Evolutionary conservation across 1,140 invertebrate genomes (phyloP).

Genomic region (Condylostylus longicornis): DNA sequence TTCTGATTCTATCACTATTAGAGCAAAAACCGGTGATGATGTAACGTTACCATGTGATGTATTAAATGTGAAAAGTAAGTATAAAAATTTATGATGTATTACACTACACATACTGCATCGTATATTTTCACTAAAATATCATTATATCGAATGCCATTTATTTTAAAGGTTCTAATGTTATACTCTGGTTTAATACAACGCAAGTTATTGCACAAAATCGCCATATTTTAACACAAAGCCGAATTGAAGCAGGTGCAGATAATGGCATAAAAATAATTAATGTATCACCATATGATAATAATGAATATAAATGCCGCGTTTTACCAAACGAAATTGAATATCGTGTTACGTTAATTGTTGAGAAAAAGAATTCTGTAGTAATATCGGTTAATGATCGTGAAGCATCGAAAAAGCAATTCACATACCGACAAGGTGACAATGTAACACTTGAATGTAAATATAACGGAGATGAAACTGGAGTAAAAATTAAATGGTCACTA

Average conservation of each 20-base stretch:
- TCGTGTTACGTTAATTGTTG: conserved; percentile 14
- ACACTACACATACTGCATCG: neutral
- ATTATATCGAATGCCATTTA: neutral
- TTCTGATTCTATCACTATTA: conserved; percentile 5
- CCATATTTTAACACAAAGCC: conserved; percentile 10
- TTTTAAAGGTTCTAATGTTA: neutral
- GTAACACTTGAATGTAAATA: conserved; percentile 23
- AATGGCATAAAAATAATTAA: conserved; percentile 18
- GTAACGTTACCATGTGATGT: conserved; percentile 22
- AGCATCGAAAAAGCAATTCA: conserved; percentile 22
- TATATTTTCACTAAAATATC: neutral
- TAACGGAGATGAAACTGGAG: conserved; percentile 8
- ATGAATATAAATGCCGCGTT: conserved; percentile 23
- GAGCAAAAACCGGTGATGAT: conserved; percentile 16
- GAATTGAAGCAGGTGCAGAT: conserved; percentile 17
- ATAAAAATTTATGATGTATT: neutral
- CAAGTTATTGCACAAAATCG: conserved; percentile 9
- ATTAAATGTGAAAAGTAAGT: conserved; percentile 19
- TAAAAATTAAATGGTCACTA: conserved; percentile 24
- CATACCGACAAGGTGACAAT: conserved; percentile 24
- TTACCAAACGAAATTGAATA: conserved; percentile 18
- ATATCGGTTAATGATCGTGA: conserved; percentile 27
- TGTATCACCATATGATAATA: conserved; percentile 16
- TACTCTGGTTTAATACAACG: neutral
- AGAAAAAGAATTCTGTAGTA: conserved; percentile 13